phyloP scores from a whole-genome alignment of 1,140 invertebrate genomes.

The Drosophila bocqueti region DNA sequence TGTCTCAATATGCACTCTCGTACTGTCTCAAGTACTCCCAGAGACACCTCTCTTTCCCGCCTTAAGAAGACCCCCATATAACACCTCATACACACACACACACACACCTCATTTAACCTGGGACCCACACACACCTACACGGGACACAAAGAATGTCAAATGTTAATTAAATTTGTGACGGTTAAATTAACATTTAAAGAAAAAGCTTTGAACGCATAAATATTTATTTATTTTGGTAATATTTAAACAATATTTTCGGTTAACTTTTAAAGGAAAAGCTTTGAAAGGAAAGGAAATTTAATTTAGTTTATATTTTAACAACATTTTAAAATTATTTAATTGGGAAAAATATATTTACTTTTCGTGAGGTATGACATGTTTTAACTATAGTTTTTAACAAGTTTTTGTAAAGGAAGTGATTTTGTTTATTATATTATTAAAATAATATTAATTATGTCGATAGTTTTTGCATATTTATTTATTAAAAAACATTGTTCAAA shows the following conservation, averaged over 20 bases:
- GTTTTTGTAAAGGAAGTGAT: too few species aligned
- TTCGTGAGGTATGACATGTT: too few species aligned
- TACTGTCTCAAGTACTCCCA: constrained; percentile 75
- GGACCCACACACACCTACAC: constrained; percentile 30
- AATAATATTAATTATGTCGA: too few species aligned
- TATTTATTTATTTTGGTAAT: background rate
- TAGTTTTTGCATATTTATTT: background rate
- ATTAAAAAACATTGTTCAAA: background rate
- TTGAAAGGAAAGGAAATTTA: too few species aligned
- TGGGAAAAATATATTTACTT: too few species aligned
- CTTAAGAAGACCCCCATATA: constrained; percentile 13
- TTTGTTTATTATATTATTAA: too few species aligned
- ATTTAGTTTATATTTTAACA: too few species aligned
- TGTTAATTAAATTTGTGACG: constrained; percentile 17
- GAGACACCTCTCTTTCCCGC: constrained; percentile 29
- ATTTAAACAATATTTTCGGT: background rate
- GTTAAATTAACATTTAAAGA: constrained; percentile 15
- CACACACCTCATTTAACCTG: constrained; percentile 28
- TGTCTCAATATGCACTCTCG: constrained; percentile 81
- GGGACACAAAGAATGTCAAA: constrained; percentile 35
- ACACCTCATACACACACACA: constrained; percentile 23
- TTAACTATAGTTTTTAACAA: too few species aligned
- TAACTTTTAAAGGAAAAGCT: too few species aligned
- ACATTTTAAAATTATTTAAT: too few species aligned
- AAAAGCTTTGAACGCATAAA: too few species aligned